Base-by-base conservation (phyloP, 2,113 vertebrate species). In the Myotis yumanensis region DNA sequence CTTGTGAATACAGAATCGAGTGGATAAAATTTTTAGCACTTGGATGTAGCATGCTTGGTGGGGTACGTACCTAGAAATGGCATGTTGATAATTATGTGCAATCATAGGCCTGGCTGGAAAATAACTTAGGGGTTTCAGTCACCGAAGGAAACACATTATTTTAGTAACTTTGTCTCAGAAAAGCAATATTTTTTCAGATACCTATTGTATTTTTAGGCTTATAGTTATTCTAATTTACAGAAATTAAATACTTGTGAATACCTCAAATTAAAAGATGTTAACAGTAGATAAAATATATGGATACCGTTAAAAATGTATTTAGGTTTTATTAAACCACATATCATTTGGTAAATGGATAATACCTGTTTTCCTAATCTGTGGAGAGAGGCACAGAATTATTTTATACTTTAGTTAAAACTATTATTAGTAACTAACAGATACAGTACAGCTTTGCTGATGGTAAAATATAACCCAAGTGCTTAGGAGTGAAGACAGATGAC, bases 21-120 rank as follows among this genome's bases (percentile, higher is more conserved):
- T 99, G 99, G 99, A 98, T 99, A 95, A 98, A 99, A 48, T 98
- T 99, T 94, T 98, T 99, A 73, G 98, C 99, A 0, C 98, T 99
- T 62, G 98, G 98, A 62, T 99, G 99, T 94, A 99, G 98, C 7
- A 1, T 98, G 75, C 98, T 99, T 0, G 98, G 99, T 80, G 97
- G 97, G 98, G 99, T 99, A 97, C 0, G 99, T 98, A 90, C 77
- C 92, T 28, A 5, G 18, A 8, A 22, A 35, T 0, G 12, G 11
- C 6, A 2, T 40, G 1, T 57, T 22, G n/a, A 25, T 43, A 23
- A 12, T 35, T 43, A 80, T n/a, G 22, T 17, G 46, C 15, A 2
- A 18, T 32, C 72, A 1, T 0, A 4, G 72, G 17, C 66, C 35
- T 66, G 32, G 18, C 62, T 59, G 30, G 54, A 52, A 71, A 68